A percentile compares a stretch with the other conserved stretches of the same genome.
Evolutionary conservation across 2,888 invertebrate genomes (phyloP).

Genomic region (Epinotia brunnichana): DNA sequence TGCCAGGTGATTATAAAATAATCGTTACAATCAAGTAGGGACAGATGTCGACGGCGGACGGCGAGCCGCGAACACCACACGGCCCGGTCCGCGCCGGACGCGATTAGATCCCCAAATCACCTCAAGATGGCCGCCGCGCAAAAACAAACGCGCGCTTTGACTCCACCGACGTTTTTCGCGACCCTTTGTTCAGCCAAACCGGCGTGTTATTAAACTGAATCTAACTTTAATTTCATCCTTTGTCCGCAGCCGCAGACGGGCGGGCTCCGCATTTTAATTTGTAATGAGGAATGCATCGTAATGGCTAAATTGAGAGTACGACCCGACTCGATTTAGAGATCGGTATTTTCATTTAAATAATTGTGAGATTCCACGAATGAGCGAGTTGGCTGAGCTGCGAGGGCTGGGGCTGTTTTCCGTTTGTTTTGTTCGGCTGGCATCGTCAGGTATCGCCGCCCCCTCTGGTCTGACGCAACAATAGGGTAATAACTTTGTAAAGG

Average conservation of each 20-base stretch:
- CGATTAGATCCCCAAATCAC: constrained; percentile 31
- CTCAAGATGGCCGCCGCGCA: constrained; percentile 26
- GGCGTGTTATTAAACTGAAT: constrained; percentile 27
- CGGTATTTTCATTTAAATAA: constrained; percentile 43
- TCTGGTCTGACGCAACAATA: not conserved
- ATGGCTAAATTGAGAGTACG: constrained; percentile 42
- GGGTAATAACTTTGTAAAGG: not conserved
- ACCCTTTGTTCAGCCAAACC: constrained; percentile 36
- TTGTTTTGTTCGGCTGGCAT: not conserved
- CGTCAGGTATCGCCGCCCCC: not conserved
- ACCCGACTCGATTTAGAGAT: constrained; percentile 41
- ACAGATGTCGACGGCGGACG: not conserved
- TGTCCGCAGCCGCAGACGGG: constrained; percentile 33
- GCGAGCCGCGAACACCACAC: not conserved
- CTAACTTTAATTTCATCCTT: constrained; percentile 17
- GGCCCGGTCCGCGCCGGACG: constrained; percentile 1
- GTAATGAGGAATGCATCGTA: constrained; percentile 38
- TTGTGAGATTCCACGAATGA: constrained; percentile 34
- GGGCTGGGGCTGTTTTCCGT: constrained; percentile 6
- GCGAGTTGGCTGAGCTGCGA: constrained; percentile 16
- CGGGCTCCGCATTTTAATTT: constrained; percentile 41
- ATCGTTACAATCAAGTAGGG: constrained; percentile 3
- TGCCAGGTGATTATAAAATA: not conserved
- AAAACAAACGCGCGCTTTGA: constrained; percentile 52
- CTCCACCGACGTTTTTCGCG: constrained; percentile 46